Evolutionary conservation across 2,113 vertebrate genomes (phyloP).

Genomic region (Epinephelus moara): DNA sequence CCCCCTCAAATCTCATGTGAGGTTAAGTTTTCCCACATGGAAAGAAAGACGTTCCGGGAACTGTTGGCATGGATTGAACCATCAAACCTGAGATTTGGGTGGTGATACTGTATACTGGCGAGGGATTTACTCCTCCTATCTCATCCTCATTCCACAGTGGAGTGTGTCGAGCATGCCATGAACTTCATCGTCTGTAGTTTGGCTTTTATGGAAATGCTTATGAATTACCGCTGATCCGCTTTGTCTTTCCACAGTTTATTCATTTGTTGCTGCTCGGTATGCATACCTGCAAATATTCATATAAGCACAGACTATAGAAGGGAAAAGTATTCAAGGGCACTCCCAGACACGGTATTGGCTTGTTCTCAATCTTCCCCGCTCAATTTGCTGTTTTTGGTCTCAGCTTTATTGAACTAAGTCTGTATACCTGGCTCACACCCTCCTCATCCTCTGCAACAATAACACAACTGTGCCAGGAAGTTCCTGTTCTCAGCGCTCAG

Average conservation of each 20-base stretch:
- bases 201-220: conserved; percentile 58
- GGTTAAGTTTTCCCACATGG: conserved; percentile 69
- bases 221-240: conserved; percentile 23
- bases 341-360: conserved; percentile 50
- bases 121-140: conserved; percentile 1
- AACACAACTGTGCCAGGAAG: conserved; percentile 64
- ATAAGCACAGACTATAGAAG: conserved; percentile 15
- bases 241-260: conserved; percentile 51
- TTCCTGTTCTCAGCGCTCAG: conserved; percentile 48
- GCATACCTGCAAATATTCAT: conserved; percentile 43
- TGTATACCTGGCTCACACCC: conserved; percentile 68
- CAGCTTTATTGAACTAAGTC: conserved; percentile 64
- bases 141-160: conserved; percentile 24
- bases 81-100: conserved; percentile 65
- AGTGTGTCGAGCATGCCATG: conserved; percentile 14
- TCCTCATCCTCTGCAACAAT: conserved; percentile 67
- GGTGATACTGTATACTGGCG: conserved; percentile 49
- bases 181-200: conserved; percentile 34
- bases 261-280: conserved; percentile 26
- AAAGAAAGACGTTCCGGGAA: conserved; percentile 52
- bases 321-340: conserved; percentile 29
- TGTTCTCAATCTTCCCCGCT: conserved; percentile 22
- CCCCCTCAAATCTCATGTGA: conserved; percentile 48
- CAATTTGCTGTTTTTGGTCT: conserved; percentile 76
- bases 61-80: conserved; percentile 41